A percentile compares a stretch with the other conserved stretches of the same genome.
These are phyloP conservation scores for Congeria kusceri DNA, from an alignment of 2,888 invertebrate species.

Conservation along the genomic window DNA sequence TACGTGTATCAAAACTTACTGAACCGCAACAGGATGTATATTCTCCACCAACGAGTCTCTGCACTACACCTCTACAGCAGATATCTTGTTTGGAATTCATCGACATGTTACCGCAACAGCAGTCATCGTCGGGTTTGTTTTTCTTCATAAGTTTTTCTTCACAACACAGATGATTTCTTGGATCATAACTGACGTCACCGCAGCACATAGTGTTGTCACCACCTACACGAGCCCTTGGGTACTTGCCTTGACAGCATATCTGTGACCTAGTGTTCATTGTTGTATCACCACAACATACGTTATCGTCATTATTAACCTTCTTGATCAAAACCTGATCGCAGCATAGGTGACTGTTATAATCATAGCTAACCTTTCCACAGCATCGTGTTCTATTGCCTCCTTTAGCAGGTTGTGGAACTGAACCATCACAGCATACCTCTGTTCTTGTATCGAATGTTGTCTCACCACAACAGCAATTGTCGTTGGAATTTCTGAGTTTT, in stretches of 20 bases:
- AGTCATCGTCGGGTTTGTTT: conserved; percentile 32
- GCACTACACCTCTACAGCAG: conserved; percentile 46
- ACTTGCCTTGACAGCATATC: conserved; percentile 46
- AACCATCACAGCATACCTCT: conserved; percentile 49
- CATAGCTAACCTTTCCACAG: conserved; percentile 47
- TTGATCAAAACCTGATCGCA: conserved; percentile 40
- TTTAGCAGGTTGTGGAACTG: conserved; percentile 36
- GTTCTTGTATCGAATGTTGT: conserved; percentile 45
- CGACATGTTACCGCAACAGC: conserved; percentile 47
- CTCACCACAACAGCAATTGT: conserved; percentile 54
- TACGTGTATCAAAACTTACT: conserved; percentile 34
- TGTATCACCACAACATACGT: conserved; percentile 53
- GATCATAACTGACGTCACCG: conserved; percentile 40
- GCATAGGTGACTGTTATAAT: conserved; percentile 37
- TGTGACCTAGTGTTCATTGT: conserved; percentile 38
- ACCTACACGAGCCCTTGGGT: conserved; percentile 32
- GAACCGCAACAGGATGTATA: conserved; percentile 55
- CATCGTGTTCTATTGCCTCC: conserved; percentile 45
- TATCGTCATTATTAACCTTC: conserved; percentile 41
- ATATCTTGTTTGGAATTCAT: conserved; percentile 44
- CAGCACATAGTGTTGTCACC: conserved; percentile 48
- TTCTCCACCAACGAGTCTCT: conserved; percentile 35
- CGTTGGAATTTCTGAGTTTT: conserved; percentile 19
- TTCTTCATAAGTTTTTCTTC: conserved; percentile 44
- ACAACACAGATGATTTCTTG: conserved; percentile 48